Percentiles rank a stretch among this genome's conserved stretches.
phyloP scores from a whole-genome alignment of 2,888 invertebrate genomes.

The Nomada lathburiana region DNA sequence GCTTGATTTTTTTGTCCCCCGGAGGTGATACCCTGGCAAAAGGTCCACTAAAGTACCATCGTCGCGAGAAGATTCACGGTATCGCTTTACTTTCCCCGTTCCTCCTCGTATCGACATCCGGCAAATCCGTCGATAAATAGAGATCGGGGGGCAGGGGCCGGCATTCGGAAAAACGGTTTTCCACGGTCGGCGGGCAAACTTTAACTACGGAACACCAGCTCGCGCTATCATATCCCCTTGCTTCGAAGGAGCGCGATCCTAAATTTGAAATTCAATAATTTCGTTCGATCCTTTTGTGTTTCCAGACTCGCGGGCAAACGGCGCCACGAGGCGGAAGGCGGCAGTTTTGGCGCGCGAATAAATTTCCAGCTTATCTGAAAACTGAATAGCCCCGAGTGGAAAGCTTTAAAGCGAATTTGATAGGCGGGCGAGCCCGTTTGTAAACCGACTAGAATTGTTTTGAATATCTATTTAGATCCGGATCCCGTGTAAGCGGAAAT shows the following conservation, averaged over 20 bases:
- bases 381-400: constrained; percentile 14
- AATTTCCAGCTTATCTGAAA: constrained; percentile 4
- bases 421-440: constrained; percentile 36
- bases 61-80: constrained; percentile 7
- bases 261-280: no score
- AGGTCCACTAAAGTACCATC: neutral
- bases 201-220: neutral
- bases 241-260: neutral
- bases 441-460: constrained; percentile 62
- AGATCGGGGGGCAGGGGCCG: constrained; percentile 19
- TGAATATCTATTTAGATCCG: constrained; percentile 52
- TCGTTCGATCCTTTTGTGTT: no score
- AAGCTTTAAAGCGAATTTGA: constrained; percentile 40
- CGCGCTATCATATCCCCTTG: neutral
- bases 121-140: constrained; percentile 50
- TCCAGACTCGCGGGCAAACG: no score
- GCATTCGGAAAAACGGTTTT: constrained; percentile 10
- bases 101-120: neutral
- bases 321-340: neutral
- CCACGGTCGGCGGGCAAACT: constrained; percentile 1
- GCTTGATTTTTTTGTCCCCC: constrained; percentile 16
- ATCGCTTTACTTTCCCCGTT: constrained; percentile 10
- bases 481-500: constrained; percentile 57
- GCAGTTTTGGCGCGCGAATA: constrained; percentile 4
- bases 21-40: neutral